Base-by-base conservation (phyloP, 1,140 invertebrate species). In the Popillia japonica region DNA sequence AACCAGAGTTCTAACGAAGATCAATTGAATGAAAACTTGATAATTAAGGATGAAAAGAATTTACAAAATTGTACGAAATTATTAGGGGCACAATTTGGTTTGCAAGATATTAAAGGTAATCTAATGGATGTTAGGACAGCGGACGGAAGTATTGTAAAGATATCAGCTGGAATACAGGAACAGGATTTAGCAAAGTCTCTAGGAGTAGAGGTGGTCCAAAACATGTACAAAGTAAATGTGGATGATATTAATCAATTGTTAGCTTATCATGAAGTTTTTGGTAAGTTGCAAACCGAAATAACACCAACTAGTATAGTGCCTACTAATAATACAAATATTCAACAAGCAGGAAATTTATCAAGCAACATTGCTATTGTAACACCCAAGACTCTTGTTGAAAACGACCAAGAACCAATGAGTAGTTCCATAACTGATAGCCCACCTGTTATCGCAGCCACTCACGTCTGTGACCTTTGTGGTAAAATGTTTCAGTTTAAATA, bases 401-500 rank as follows among this genome's bases (percentile, higher is more conserved):
- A 88, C 68, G 89, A 90, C 55, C 88, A 89, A 80, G 88, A 91
- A 83, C 84, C 90, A n/a, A 88, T 88, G 1, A 88, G 88, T 0
- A 89, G 88, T 79, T 83, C 85, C 6, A 87, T 89, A 68, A 82
- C 86, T 3, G 89, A 90, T 48, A 86, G 86, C 79, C 86, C 89
- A 17, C 86, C 88, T 0, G 89, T 90, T 2, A 87, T 91, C n/a
- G 89, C 90, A 0, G 92, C 91, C 10, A 92, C 89, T 77, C 93
- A 95, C 85, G 89, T 93, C 0, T 96, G 95, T 85, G 94, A 95
- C 86, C 90, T 95, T 76, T 96, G 95, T 83, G 93, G 93, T 59
- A 95, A 95, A 87, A 92, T 94, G 86, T 96, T 96, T 86, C 94
- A 94, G 82, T 95, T 93, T 86, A 91, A 94, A 40, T 96, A 96